Evolutionary conservation across 2,113 vertebrate species (phyloP).

Genomic region (Cheirogaleus medius): DNA sequence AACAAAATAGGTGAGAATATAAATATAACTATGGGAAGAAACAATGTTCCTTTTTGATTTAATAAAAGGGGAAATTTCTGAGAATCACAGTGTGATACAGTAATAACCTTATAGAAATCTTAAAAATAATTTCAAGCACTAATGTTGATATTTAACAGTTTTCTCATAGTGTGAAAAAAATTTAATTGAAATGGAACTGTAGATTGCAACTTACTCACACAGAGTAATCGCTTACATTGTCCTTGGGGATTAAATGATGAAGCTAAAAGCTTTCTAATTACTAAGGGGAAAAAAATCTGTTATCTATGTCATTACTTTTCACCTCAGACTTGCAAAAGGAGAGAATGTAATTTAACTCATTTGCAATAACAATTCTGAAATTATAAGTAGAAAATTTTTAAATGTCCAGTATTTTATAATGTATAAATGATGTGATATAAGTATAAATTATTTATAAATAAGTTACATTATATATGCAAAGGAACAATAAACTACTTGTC

Average conservation of each 20-base stretch:
- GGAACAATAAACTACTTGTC: neutral
- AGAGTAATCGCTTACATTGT: constrained; percentile 63
- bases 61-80: neutral
- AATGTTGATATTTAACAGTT: constrained; percentile 73
- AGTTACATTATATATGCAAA: neutral
- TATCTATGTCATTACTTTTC: constrained; percentile 60
- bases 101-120: constrained; percentile 13
- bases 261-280: constrained; percentile 70
- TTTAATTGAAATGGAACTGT: constrained; percentile 74
- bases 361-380: constrained; percentile 59
- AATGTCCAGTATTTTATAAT: neutral
- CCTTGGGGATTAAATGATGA: constrained; percentile 70
- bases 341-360: constrained; percentile 56
- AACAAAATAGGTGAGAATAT: neutral
- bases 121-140: constrained; percentile 40
- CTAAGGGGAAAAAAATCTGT: neutral
- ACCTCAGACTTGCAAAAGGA: constrained; percentile 43
- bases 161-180: constrained; percentile 58
- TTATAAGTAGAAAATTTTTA: neutral
- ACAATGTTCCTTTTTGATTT: neutral
- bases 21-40: neutral
- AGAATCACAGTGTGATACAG: neutral
- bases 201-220: constrained; percentile 20
- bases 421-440: neutral
- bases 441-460: constrained; percentile 34